A percentile compares a stretch with the other conserved stretches of the same genome.
Evolutionary conservation across 2,113 vertebrate genomes (phyloP).

Genomic region (Lutjanus erythropterus): DNA sequence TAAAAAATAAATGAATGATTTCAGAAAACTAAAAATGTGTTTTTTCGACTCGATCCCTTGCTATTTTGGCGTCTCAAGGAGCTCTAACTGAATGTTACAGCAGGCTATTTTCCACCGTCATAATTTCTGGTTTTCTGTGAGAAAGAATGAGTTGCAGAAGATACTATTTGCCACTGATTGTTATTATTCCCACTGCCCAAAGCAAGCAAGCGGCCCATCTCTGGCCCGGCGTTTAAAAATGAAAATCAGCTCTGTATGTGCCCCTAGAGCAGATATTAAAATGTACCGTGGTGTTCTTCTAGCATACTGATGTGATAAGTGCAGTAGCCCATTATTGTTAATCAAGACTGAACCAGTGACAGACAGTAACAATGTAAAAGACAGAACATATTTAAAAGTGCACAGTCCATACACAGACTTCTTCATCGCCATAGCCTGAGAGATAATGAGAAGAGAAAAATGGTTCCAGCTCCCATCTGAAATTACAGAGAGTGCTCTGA

Average conservation of each 20-base stretch:
- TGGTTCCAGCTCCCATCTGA: slow-evolving; percentile 41
- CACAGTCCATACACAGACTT: background rate
- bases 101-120: slow-evolving; percentile 24
- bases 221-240: slow-evolving; percentile 10
- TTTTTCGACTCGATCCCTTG: background rate
- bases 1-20: background rate
- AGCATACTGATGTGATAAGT: slow-evolving; percentile 33
- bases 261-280: slow-evolving; percentile 30
- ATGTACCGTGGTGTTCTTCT: background rate
- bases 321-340: slow-evolving; percentile 44
- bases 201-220: slow-evolving; percentile 1
- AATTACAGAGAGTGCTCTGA: slow-evolving; percentile 59
- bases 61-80: background rate
- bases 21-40: background rate
- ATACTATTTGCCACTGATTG: slow-evolving; percentile 6
- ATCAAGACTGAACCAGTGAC: slow-evolving; percentile 47
- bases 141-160: slow-evolving; percentile 7
- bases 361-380: slow-evolving; percentile 21
- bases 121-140: slow-evolving; percentile 27
- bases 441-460: slow-evolving; percentile 56
- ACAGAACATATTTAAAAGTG: slow-evolving; percentile 10
- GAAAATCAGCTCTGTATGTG: slow-evolving; percentile 22
- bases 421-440: slow-evolving; percentile 7
- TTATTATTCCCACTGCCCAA: slow-evolving; percentile 22
- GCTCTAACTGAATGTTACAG: slow-evolving; percentile 11